Base-by-base conservation (phyloP, 2,797 vertebrate genomes). In the Ctenopoma multispine region DNA sequence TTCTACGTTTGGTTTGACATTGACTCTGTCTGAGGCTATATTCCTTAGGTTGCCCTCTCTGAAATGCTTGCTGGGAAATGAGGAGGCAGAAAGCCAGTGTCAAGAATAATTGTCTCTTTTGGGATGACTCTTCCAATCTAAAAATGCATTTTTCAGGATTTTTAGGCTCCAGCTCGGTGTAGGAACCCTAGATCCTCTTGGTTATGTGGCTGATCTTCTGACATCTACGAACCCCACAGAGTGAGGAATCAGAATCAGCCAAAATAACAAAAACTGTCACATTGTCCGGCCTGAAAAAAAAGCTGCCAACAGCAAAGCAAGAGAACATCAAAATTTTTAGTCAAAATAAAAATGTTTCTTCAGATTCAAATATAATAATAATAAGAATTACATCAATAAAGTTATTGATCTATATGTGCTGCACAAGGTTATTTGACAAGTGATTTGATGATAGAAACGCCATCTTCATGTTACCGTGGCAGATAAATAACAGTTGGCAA, bases 81-180 rank as follows among this genome's bases (percentile, higher is more conserved):
- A 49, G 49, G 48, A 69, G 54, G 41, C 34, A 34, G 31, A 18
- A 48, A 47, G 24, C 43, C 38, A 24, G 41, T 40, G 63, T 61
- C 60, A 61, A 48, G 36, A 73, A 64, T 69, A 74, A 69, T 61
- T 69, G 27, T 47, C 55, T n/a, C 41, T 55, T 66, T 48, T 27
- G 36, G 58, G 65, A 50, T 20, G 24, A 68, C 15, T 43, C 58
- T 15, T 63, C 20, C 20, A 27, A 49, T 43, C 63, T 34, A 55
- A 56, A 67, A 60, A 13, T 29, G 51, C 43, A 43, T 68, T 57
- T 46, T 41, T 38, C 48, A 38, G 47, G 48, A 49, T 15, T 50
- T 46, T 46, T 10, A 10, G 18, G n/a, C 24, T 29, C 27, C 31
- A 71, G 34, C 27, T 63, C 44, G 23, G 14, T 27, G 17, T 47